Evolutionary conservation across 2,888 invertebrate species (phyloP).

Genomic region (Teleogryllus oceanicus): DNA sequence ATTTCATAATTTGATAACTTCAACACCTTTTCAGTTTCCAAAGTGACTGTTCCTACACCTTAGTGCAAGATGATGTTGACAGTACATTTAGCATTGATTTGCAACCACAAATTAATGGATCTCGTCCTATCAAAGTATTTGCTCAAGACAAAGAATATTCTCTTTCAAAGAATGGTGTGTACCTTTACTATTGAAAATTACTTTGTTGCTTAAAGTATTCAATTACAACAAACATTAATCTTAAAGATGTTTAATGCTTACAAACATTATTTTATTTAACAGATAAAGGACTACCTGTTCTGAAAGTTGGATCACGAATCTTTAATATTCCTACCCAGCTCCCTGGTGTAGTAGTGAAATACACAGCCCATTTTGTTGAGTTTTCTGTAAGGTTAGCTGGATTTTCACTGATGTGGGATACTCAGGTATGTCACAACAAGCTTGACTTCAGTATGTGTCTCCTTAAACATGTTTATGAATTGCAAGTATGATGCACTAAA

Average conservation of each 20-base stretch:
- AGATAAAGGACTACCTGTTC: slow-evolving; percentile 56
- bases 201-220: neutral
- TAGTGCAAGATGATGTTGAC: slow-evolving; percentile 66
- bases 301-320: slow-evolving; percentile 54
- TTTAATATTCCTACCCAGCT: slow-evolving; percentile 70
- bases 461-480: too few species aligned
- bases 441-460: neutral
- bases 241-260: too few species aligned
- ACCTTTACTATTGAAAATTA: neutral
- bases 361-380: slow-evolving; percentile 66
- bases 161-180: slow-evolving; percentile 50
- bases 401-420: slow-evolving; percentile 74
- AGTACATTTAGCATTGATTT: slow-evolving; percentile 56
- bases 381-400: slow-evolving; percentile 66
- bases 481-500: too few species aligned
- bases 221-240: too few species aligned
- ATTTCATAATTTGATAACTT: neutral
- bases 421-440: slow-evolving; percentile 50
- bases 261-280: slow-evolving; percentile 21
- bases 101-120: slow-evolving; percentile 44
- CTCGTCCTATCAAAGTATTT: slow-evolving; percentile 59
- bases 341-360: slow-evolving; percentile 69
- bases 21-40: slow-evolving; percentile 59
- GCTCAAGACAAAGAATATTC: slow-evolving; percentile 68
- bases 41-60: slow-evolving; percentile 70